Base-by-base conservation (phyloP, 1,140 invertebrate genomes). In the Neotoxoptera formosana region DNA sequence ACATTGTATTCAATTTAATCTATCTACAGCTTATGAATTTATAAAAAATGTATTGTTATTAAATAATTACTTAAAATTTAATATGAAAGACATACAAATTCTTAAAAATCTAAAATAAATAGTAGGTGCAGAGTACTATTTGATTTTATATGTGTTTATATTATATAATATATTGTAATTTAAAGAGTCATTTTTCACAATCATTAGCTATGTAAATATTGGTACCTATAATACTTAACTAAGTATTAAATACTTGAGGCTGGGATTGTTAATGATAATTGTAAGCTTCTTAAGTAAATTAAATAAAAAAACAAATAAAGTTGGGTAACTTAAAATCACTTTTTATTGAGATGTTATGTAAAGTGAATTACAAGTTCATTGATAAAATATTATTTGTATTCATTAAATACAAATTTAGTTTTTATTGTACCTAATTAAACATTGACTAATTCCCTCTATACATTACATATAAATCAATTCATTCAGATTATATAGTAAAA, bases 121-220 rank as follows among this genome's bases (percentile, higher is more conserved):
- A n/a, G n/a, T n/a, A n/a, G n/a, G n/a, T n/a, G n/a, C n/a, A n/a
- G n/a, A n/a, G n/a, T 7, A 88, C 48, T 30, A n/a, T 48, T 0
- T 51, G 17, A 41, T 41, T 41, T 41, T 41, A 41, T 47, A 48
- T 47, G 11, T 88, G 48, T 36, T 34, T 51, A 51, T 53, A 36
- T 41, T 11, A 51, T 86, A 47, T 67, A 89, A 47, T 67, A 89
- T 17, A 51, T 51, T 89, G 48, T 56, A 9, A 53, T 36, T 53
- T 89, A 36, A 89, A 89, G 30, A 36, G 48, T 9, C 30, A 51
- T 51, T 56, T 89, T 36, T 51, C 48, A 89, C 36, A 36, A 53
- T 89, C 87, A 53, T 89, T 53, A 67, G 9, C 30, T 76, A 56
- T 23, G 88, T 53, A 56, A 89, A 89, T 36, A 89, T 84, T 41